Evolutionary conservation across 2,888 invertebrate species (phyloP).

Genomic region (Minunthozetes semirufus): DNA sequence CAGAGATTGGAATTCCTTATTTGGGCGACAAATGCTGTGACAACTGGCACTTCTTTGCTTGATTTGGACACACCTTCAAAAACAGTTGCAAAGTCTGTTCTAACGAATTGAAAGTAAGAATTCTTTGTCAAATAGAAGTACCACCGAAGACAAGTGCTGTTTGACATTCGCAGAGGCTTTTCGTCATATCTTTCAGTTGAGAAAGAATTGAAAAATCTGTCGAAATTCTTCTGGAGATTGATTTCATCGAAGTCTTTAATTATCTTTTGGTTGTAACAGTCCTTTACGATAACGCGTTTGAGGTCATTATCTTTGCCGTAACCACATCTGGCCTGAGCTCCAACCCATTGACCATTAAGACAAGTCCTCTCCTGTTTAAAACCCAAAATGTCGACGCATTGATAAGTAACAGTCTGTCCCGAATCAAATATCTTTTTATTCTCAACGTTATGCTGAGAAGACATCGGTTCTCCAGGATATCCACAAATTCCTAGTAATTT

Average conservation of each 20-base stretch:
- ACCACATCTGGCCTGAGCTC: not conserved
- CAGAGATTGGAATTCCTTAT: not conserved
- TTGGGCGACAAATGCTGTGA: not conserved
- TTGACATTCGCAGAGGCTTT: not conserved
- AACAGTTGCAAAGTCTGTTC: not conserved
- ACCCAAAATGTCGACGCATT: not conserved
- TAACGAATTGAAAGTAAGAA: not conserved
- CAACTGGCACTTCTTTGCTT: not conserved
- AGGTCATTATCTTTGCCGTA: not conserved
- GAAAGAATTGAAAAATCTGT: not conserved
- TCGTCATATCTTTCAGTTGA: constrained; percentile 7
- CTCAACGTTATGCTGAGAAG: not conserved
- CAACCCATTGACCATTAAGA: not conserved
- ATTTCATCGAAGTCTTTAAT: not conserved
- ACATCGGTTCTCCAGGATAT: constrained; percentile 11
- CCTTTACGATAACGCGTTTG: not conserved
- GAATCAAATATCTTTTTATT: not conserved
- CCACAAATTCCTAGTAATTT: not conserved
- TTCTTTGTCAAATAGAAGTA: not conserved
- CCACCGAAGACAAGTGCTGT: not conserved
- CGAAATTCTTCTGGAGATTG: not conserved
- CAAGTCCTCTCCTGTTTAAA: not conserved
- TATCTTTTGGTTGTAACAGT: not conserved
- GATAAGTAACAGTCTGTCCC: not conserved
- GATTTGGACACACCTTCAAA: not conserved